A percentile compares a stretch with the other conserved stretches of the same genome.
Evolutionary conservation across 2,797 vertebrate species (phyloP).

Genomic region (Carapus acus): DNA sequence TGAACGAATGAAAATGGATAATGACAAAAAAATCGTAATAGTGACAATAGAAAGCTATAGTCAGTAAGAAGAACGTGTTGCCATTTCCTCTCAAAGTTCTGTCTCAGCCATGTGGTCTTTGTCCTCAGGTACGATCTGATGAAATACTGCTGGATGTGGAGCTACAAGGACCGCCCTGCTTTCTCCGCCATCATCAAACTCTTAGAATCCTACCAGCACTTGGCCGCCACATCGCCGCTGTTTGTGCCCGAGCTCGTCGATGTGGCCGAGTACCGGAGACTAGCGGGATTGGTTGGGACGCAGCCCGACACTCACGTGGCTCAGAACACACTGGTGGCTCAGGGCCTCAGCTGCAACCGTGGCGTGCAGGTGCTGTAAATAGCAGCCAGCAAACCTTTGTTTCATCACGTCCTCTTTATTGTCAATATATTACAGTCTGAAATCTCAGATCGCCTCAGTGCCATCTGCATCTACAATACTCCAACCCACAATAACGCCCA

Average conservation of each 20-base stretch:
- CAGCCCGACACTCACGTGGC: not conserved
- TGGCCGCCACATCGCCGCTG: slow-evolving; percentile 47
- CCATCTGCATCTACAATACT: slow-evolving; percentile 21
- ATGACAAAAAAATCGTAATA: too few species aligned
- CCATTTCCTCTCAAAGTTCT: not conserved
- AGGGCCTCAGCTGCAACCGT: too few species aligned
- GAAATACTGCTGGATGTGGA: slow-evolving; percentile 74
- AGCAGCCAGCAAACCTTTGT: slow-evolving; percentile 1
- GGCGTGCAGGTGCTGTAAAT: too few species aligned
- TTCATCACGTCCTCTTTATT: slow-evolving; percentile 35
- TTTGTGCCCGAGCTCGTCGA: slow-evolving; percentile 42
- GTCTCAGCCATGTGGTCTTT: not conserved
- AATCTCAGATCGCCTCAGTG: slow-evolving; percentile 30
- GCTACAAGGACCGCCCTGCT: slow-evolving; percentile 62
- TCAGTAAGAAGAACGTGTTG: not conserved
- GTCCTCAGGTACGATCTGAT: slow-evolving; percentile 68
- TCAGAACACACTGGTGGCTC: too few species aligned
- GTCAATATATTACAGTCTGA: slow-evolving; percentile 43
- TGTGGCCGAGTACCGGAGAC: slow-evolving; percentile 54
- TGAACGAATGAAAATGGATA: too few species aligned
- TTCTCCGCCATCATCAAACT: slow-evolving; percentile 67
- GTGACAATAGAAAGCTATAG: not conserved
- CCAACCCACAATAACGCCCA: slow-evolving; percentile 43
- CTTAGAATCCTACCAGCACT: slow-evolving; percentile 53
- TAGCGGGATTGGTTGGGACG: slow-evolving; percentile 51